Base-by-base conservation (phyloP, 2,888 invertebrate species). In the Coelogynopora nodosa region DNA sequence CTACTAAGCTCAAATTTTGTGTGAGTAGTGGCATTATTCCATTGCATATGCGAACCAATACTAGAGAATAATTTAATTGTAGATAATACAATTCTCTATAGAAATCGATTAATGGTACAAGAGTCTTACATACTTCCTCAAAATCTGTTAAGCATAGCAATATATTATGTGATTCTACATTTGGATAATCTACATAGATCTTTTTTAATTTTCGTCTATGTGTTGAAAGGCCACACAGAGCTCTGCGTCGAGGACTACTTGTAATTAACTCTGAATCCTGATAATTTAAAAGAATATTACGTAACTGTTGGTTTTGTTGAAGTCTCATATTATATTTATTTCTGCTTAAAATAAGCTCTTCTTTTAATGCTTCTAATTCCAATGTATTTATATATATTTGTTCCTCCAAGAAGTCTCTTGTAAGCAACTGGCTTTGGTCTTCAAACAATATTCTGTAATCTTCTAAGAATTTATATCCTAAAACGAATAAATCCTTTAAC, bases 21-120 rank as follows among this genome's bases (percentile, higher is more conserved):
- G 86, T 86, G 27, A 86, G 26, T 30, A 86, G 23, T 31, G 86
- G 86, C 86, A 86, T 86, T 18, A 30, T 27, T 26, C 80, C 67
- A 31, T 31, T 80, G 30, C 80, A 86, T 18, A 86, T 82, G 26
- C 80, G 86, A 0, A 82, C 26, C n/a, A 82, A 18, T 1, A 80
- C 31, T 31, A 86, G 27, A 2, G 82, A 80, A 31, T 30, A 86
- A 82, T 86, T 28, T n/a, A 86, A 30, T 82, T 86, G 86, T n/a
- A 86, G 80, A 30, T 80, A 81, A 31, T 81, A 82, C 23, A 86
- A n/a, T 30, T 86, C 86, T 29, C 80, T 28, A 31, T 86, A 86
- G 31, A 86, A 86, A 30, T 86, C 86, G 10, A 86, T 31, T 31
- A 86, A 86, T 29, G 86, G 82, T 0, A 67, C 29, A 80, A 82